Base-by-base conservation (phyloP, 2,797 vertebrate genomes). In the Leptodactylus fallax region DNA sequence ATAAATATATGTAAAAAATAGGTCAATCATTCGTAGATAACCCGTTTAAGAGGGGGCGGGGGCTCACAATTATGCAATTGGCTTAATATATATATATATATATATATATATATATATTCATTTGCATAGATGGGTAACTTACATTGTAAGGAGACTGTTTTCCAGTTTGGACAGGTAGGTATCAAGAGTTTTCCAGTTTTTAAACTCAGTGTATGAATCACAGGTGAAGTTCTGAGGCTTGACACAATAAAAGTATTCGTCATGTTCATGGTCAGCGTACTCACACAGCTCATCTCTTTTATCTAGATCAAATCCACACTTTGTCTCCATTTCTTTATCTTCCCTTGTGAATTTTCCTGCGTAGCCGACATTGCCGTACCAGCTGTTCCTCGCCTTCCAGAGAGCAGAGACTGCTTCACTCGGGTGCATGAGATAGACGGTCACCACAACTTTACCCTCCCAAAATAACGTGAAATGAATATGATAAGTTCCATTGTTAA, bases 211-310 rank as follows among this genome's bases (percentile, higher is more conserved):
- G 21, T 91, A 69, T 1, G 91, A 80, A 8, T 90, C 83, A 67
- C 92, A 92, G 3, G 87, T 69, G 19, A 90, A 55, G 0, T 17
- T 55, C 2, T 9, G 45, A 45, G 89, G 90, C 51, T 76, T 92
- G 67, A 90, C 13, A 3, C 91, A 91, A 72, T 90, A 91, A 83
- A 91, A 92, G 19, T 49, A 88, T 87, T 93, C 92, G 10, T 91
- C 82, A 86, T 93, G 90, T n/a, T 85, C 23, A 10, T 81, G 7
- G 47, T 91, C 89, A 17, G 83, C 77, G 63, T 91, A 91, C 14
- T 90, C 36, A 3, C 90, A 93, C 7, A 89, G 72, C 45, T 71
- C 67, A 1, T 92, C 79, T 3, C 61, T 61, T 13, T 61, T 47
- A 23, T 60, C 27, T 1, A 72, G 69, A 13, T 60, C 27, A 76